Conservation (phyloP, 2,888 invertebrate species). For the Spisula subtruncata region DNA sequence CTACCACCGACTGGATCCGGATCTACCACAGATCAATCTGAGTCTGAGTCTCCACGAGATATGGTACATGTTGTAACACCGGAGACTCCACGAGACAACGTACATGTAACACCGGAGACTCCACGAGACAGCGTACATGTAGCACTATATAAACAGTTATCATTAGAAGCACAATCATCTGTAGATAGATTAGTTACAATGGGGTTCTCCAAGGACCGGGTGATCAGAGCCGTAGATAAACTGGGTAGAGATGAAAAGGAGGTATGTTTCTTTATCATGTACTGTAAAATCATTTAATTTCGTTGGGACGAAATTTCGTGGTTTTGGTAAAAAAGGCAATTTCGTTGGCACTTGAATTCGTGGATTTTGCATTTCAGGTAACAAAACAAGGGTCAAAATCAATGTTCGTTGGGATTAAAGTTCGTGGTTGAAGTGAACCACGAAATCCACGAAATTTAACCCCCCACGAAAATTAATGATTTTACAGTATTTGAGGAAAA, state of each 20-base stretch:
- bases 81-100: constrained; percentile 60
- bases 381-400: no score
- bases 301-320: no score
- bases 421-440: no score
- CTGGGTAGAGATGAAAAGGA: constrained; percentile 95
- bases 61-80: constrained; percentile 27
- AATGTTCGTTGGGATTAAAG: no score
- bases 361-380: no score
- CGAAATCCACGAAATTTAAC: no score
- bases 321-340: no score
- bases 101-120: no score
- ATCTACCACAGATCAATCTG: constrained; percentile 39
- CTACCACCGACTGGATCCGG: constrained; percentile 72
- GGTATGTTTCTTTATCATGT: constrained; percentile 89
- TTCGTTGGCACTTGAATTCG: no score
- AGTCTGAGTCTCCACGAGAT: constrained; percentile 54
- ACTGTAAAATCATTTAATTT: background rate
- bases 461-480: no score
- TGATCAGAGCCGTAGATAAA: constrained; percentile 93
- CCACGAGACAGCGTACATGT: constrained; percentile 29
- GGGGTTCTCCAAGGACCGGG: constrained; percentile 95
- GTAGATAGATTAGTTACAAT: constrained; percentile 93
- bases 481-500: no score
- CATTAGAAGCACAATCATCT: constrained; percentile 90
- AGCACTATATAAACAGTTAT: constrained; percentile 86